Evolutionary conservation across 2,113 vertebrate species (phyloP), one percentile per base, ranked within the genome.

Genomic region (Cyprinodon brontotheroides): DNA sequence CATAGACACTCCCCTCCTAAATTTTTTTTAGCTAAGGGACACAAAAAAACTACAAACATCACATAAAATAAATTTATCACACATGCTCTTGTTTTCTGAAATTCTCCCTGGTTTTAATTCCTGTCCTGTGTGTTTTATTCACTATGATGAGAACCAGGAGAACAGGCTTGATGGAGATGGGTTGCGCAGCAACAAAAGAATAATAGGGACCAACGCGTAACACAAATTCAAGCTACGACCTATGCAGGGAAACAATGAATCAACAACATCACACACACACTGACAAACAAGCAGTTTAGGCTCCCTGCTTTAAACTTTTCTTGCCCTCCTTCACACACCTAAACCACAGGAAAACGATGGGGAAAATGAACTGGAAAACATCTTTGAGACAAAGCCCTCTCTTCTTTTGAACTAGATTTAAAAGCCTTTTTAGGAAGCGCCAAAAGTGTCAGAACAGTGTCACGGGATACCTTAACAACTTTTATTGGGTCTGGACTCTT

Each of bases 211-310:
- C 91, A 89, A 91, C 74, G 91, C 92, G n/a, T 92, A 95, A 90
- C 85, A 90, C 87, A 94, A 95, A 94, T 84, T 81, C 76, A 91
- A 74, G 86, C 94, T 83, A n/a, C n/a, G 84, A 91, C 83, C 85
- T 91, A 63, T 74, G 91, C 87, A 91, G n/a, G 93, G 93, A 95
- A 95, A 94, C 85, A 94, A 95, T 80, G 83, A 93, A 94, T 93
- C 90, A 91, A 91, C 91, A 93, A 94, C 81, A 91, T 91, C 91
- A 93, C n/a, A 91, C 88, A 89, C 70, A 90, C 88, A 90, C 80
- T 90, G 92, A 93, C 92, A 92, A 94, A 92, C 83, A 93, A 93
- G 72, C 87, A 89, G 82, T 88, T 80, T 38, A 70, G 88, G 91
- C 91, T 94, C 94, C 84, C 80, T 73, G 72, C 73, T 86, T n/a